Conservation (phyloP, 2,888 invertebrate species). For the Rotaria sp. region DNA sequence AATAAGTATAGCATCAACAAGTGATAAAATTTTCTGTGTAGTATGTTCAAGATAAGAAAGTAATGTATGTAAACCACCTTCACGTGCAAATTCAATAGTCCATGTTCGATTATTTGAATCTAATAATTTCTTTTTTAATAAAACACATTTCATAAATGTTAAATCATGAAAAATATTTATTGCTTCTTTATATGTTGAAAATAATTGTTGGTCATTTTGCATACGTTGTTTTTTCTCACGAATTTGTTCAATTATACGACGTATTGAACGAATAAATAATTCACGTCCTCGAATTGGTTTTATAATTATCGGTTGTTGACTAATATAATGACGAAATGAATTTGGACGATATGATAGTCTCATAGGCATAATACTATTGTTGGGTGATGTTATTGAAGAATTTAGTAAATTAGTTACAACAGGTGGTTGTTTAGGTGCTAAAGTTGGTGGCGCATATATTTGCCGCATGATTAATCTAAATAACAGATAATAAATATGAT, state of each 20-base stretch:
- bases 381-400: neutral
- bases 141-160: slow-evolving; percentile 24
- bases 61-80: neutral
- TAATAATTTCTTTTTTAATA: neutral
- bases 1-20: neutral
- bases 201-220: neutral
- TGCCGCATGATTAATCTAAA: neutral
- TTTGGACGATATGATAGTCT: neutral
- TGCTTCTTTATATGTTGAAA: neutral
- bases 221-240: neutral
- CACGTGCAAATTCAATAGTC: neutral
- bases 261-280: neutral
- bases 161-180: neutral
- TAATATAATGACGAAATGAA: neutral
- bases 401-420: neutral
- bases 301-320: neutral
- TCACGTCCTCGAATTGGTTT: neutral
- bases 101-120: slow-evolving; percentile 8
- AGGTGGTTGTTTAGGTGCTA: neutral
- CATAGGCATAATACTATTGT: neutral
- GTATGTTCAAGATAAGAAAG: neutral
- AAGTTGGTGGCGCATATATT: neutral
- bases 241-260: slow-evolving; percentile 8
- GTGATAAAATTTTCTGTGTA: neutral
- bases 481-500: neutral